Base-by-base conservation (phyloP, 2,113 vertebrate genomes). In the Oryzias woworae region DNA sequence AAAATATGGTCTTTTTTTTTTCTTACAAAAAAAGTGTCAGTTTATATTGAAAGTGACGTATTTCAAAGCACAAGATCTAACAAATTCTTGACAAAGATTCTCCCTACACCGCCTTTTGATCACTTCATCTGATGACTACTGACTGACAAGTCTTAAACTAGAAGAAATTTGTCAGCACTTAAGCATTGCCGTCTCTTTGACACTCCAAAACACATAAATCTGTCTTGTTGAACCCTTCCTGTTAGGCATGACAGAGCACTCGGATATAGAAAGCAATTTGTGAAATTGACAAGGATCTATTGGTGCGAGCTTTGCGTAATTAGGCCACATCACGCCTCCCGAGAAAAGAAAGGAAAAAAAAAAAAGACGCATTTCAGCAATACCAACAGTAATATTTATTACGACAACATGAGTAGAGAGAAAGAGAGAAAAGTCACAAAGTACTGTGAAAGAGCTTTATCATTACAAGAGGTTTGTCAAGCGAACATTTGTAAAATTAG, bases 381-480 rank as follows among this genome's bases (percentile, higher is more conserved):
- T 94, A 95, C 93, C 94, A 97, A 96, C 92, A 88, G 94, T 93
- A 88, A 95, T 93, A 96, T 98, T 98, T 98, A 98, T 98, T 98
- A 95, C 94, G 90, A 95, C 94, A 95, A 93, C 92, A 96, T 91
- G 93, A 95, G 93, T 93, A 94, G 78, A 90, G 87, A 91, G 87
- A 89, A 74, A 90, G 85, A 90, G 88, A 91, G 79, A 89, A 71
- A 91, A 77, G 91, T 96, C 92, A 97, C 94, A 95, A 96, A 93
- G 87, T 88, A 89, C 81, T 87, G 86, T 88, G 93, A 94, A 93
- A 93, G 92, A 94, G 80, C 78, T 85, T 84, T 91, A 93, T 90
- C 87, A 82, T 92, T 95, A 97, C 95, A 98, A 88, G 94, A 95
- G 90, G 89, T 93, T 88, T 80, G 83, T 85, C 83, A 90, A 91